Evolutionary conservation across 2,113 vertebrate species (phyloP).

Genomic region (Patagioenas fasciata): DNA sequence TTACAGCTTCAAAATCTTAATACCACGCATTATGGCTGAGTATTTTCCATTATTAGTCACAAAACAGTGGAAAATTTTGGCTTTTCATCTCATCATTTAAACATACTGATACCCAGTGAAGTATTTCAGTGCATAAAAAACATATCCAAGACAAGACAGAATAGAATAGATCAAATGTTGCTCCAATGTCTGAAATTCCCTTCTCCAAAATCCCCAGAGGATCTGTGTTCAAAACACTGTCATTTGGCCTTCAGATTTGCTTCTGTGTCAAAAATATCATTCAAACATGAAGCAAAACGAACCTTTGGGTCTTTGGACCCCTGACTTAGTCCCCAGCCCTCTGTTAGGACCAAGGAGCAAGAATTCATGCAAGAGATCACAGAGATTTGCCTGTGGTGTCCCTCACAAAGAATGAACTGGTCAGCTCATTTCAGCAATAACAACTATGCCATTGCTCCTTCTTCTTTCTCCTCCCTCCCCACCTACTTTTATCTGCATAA

Average conservation of each 20-base stretch:
- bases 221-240: neutral
- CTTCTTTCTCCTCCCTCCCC: neutral
- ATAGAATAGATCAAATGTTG: neutral
- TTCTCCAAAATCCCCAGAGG: neutral
- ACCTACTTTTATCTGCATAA: constrained; percentile 38
- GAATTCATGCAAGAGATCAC: neutral
- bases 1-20: neutral
- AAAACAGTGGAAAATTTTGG: neutral
- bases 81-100: neutral
- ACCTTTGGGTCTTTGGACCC: neutral
- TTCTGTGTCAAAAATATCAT: neutral
- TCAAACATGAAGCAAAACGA: neutral
- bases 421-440: neutral
- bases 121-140: neutral
- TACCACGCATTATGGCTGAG: neutral
- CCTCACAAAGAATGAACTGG: neutral
- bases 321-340: neutral
- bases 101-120: neutral
- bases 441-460: neutral
- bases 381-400: neutral
- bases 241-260: neutral
- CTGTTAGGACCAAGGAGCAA: neutral
- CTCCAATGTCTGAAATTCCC: neutral
- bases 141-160: neutral
- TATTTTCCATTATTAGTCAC: neutral